Evolutionary conservation across 2,113 vertebrate genomes (phyloP), one percentile per base, ranked within the genome.

Genomic region (Tragulus kanchil): DNA sequence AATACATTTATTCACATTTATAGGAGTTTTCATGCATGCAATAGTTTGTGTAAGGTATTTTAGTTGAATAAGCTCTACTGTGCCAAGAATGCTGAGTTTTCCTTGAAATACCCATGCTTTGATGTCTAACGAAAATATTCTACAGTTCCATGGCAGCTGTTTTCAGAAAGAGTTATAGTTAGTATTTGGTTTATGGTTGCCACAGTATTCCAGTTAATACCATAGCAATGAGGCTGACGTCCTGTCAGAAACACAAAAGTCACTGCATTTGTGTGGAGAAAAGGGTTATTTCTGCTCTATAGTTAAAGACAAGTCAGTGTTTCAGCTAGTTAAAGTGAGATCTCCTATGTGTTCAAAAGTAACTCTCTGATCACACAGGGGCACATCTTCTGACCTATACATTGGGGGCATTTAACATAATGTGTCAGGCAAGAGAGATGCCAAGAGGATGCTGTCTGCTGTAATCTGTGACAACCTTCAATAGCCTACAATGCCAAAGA

Each of bases 221-320:
- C 96, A 97, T 94, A 96, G 97, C 95, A 98, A 98, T 97, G 96
- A 71, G 67, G 79, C 96, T 97, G 93, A 96, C 96, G 94, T 95
- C 90, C 89, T 98, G 84, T 96, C 96, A 98, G 90, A 91, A 98
- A 50, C 79, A 90, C 82, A 85, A 67, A 95, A 97, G 36, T 95
- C 8, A 5, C 19, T 16, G 36, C 67, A 36, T 85, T 93, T 85
- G n/a, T 26, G 19, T 69, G n/a, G 58, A 87, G 48, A 79, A 95
- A 94, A 59, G 83, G 59, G 3, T 3, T n/a, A 17, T 94, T 97
- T 93, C 26, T 93, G 71, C 45, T 69, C 16, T n/a, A 81, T 58
- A 0, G 0, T 36, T 73, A 84, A 94, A 93, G 28, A 21, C 0
- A 0, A 8, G 0, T 56, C 93, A 64, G 50, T 45, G 73, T 95